A percentile compares a stretch with the other conserved stretches of the same genome.
phyloP scores from a whole-genome alignment of 2,113 vertebrate genomes.

The Glareola pratincola region DNA sequence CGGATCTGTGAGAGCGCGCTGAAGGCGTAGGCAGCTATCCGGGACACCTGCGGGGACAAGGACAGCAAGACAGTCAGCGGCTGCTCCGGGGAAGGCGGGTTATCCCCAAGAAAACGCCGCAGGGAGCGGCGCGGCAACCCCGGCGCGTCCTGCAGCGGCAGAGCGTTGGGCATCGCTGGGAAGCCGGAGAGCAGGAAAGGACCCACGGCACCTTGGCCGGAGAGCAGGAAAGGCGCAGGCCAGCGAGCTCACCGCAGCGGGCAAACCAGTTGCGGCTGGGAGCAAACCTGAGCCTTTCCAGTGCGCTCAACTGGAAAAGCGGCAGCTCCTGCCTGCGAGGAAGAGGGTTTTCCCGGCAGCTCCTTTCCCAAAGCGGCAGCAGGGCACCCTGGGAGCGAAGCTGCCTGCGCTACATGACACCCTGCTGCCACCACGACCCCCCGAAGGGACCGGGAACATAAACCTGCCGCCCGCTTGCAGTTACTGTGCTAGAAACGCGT shows the following conservation, averaged over 20 bases:
- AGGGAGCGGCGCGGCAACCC: not conserved
- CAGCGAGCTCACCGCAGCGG: not conserved
- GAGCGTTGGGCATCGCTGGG: too few relatives aligned
- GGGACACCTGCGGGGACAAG: constrained; percentile 81
- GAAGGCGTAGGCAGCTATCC: constrained; percentile 93
- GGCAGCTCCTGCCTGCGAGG: not conserved
- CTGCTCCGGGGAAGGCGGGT: accelerated
- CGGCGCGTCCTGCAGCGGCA: not conserved
- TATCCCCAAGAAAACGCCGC: too few relatives aligned
- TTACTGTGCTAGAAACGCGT: not conserved
- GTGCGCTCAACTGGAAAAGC: not conserved
- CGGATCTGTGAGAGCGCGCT: constrained; percentile 97
- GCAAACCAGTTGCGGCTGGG: not conserved
- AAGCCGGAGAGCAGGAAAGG: not conserved
- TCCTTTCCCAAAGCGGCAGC: not conserved
- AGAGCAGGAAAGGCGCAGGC: not conserved
- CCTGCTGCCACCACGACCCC: too few relatives aligned
- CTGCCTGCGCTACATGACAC: not conserved
- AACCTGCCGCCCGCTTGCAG: not conserved
- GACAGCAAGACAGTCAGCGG: not conserved
- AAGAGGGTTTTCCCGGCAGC: not conserved
- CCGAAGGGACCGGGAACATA: too few relatives aligned
- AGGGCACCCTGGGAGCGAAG: not conserved
- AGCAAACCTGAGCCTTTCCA: not conserved
- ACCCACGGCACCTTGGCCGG: not conserved